Evolutionary conservation across 2,797 vertebrate genomes (phyloP).

Genomic region (Urosaurus nigricauda): DNA sequence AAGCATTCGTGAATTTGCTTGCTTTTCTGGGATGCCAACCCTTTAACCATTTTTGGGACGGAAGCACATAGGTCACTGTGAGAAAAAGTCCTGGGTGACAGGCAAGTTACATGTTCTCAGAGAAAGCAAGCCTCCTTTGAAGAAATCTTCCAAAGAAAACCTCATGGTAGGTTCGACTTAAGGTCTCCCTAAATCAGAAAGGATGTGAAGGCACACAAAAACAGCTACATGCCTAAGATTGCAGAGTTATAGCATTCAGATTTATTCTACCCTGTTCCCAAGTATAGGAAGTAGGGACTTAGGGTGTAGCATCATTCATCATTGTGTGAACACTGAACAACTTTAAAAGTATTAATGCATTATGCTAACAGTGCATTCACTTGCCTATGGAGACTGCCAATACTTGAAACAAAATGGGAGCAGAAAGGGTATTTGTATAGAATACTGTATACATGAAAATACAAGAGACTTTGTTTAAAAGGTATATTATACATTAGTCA

Average conservation of each 20-base stretch:
- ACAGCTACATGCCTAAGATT: not conserved
- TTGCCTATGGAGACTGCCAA: not conserved
- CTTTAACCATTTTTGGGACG: too few relatives aligned
- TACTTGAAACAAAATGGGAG: not conserved
- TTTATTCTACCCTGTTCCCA: conserved; percentile 32
- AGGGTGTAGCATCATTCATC: conserved; percentile 35
- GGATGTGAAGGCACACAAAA: too few relatives aligned
- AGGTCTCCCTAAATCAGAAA: too few relatives aligned
- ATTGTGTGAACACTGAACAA: conserved; percentile 22
- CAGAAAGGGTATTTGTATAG: not conserved
- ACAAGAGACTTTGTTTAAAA: not conserved
- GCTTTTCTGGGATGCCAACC: too few relatives aligned
- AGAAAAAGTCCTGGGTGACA: too few relatives aligned
- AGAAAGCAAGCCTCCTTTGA: too few relatives aligned
- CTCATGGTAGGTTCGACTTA: too few relatives aligned
- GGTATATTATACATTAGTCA: not conserved
- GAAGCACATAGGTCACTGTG: too few relatives aligned
- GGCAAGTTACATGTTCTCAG: too few relatives aligned
- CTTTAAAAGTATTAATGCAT: not conserved
- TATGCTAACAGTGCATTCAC: conserved; percentile 6
- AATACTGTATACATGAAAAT: not conserved
- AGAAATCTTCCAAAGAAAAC: too few relatives aligned
- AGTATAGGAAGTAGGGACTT: conserved; percentile 26
- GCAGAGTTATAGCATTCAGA: conserved; percentile 50
- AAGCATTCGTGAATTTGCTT: too few relatives aligned